Base-by-base conservation (phyloP, 1,140 invertebrate species). In the Diuraphis noxia region DNA sequence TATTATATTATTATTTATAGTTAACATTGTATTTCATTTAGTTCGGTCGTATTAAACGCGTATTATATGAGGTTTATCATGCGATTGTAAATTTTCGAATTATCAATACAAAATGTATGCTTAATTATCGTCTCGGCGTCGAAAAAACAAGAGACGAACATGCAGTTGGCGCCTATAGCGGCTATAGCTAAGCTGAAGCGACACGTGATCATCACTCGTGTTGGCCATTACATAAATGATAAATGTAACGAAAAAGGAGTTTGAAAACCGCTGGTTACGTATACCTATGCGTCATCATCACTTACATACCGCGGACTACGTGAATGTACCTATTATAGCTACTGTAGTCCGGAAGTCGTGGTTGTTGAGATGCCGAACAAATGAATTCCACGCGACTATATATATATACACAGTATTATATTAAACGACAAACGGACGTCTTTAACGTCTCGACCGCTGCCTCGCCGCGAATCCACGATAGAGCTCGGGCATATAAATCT, bases 391-490 rank as follows among this genome's bases (percentile, higher is more conserved):
- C 77, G 34, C 77, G 2, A n/a, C 17, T n/a, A 63, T 63, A 30
- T 10, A 46, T 38, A 25, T 40, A 81, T 38, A 63, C n/a, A 63
- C n/a, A 63, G n/a, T n/a, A n/a, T 21, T 52, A 56, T 72, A 72
- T 72, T n/a, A 72, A 72, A 72, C 30, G 13, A 81, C 79, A 38
- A 81, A 41, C 38, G 30, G 56, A 41, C 38, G 81, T 82, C 81
- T 82, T 82, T 82, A 41, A 38, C 23, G 81, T 41, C 25, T 82
- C 40, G 38, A 40, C 38, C n/a, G n/a, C 34, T n/a, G n/a, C 85
- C 46, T 23, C 43, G 46, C 85, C 46, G 38, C 82, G 46, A 38
- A 86, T 86, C n/a, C n/a, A n/a, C 43, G 43, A 86, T 86, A n/a
- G 30, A n/a, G n/a, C 21, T 19, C 21, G 10, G 43, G 21, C 10